A percentile compares a stretch with the other conserved stretches of the same genome.
Evolutionary conservation across 2,797 vertebrate species (phyloP).

Genomic region (Micropoecilia bifurca): DNA sequence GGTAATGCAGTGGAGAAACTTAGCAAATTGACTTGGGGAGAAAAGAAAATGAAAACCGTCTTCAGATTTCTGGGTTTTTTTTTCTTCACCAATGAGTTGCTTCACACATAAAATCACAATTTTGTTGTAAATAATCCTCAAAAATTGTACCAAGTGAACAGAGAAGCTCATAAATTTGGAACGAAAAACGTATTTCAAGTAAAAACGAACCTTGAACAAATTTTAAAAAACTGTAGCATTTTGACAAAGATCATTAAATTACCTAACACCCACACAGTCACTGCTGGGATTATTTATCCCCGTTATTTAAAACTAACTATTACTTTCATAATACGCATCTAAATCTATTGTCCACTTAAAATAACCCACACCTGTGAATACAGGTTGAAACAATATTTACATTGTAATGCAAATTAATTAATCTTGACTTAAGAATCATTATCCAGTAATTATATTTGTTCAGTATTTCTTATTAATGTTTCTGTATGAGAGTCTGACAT

Average conservation of each 20-base stretch:
- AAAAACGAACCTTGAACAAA: conserved; percentile 16
- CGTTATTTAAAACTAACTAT: conserved; percentile 41
- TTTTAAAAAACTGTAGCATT: conserved; percentile 33
- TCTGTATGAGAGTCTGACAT: neutral
- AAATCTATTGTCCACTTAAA: conserved; percentile 13
- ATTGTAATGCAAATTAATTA: neutral
- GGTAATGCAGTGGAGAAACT: conserved; percentile 65
- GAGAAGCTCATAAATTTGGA: neutral
- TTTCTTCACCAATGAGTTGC: conserved; percentile 54
- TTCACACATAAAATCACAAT: conserved; percentile 39
- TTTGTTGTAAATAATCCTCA: conserved; percentile 8
- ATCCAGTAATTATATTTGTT: neutral
- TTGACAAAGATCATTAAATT: conserved; percentile 53
- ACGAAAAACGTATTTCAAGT: neutral
- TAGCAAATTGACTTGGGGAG: conserved; percentile 69
- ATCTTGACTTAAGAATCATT: no score
- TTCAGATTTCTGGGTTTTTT: conserved; percentile 29
- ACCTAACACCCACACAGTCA: conserved; percentile 46
- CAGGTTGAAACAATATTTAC: neutral
- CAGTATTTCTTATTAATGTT: no score
- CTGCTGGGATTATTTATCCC: conserved; percentile 54
- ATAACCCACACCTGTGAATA: conserved; percentile 1
- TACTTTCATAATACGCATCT: conserved; percentile 13
- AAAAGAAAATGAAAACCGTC: conserved; percentile 45
- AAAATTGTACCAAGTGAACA: neutral